phyloP scores from a whole-genome alignment of 2,797 vertebrate genomes.

The Scolopax bukidnonensis region DNA sequence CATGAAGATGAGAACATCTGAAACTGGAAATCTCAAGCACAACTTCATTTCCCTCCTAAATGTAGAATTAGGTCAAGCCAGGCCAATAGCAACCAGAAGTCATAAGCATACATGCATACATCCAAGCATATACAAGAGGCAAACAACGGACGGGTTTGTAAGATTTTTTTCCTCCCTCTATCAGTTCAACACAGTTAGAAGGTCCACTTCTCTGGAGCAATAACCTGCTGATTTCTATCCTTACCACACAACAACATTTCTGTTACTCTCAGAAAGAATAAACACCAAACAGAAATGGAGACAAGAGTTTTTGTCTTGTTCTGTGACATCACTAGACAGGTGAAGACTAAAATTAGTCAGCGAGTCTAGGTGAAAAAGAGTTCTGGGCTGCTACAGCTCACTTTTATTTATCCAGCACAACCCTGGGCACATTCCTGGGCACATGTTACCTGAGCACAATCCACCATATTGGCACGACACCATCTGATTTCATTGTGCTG shows the following conservation, averaged over 20 bases:
- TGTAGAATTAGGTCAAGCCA: neutral
- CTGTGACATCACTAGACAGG: neutral
- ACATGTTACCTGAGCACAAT: neutral
- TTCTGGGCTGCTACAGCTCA: neutral
- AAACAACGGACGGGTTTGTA: neutral
- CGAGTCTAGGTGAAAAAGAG: neutral
- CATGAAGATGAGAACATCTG: neutral
- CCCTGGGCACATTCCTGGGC: no score
- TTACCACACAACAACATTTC: fast-evolving
- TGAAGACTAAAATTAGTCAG: neutral
- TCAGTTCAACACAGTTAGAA: neutral
- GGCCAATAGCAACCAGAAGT: neutral
- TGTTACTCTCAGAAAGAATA: neutral
- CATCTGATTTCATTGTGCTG: neutral
- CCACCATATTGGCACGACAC: neutral
- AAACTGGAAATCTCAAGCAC: neutral
- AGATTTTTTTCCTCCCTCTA: neutral
- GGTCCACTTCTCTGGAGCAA: neutral
- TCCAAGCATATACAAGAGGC: neutral
- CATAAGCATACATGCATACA: neutral
- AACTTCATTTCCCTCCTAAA: neutral
- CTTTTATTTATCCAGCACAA: neutral
- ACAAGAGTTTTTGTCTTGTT: neutral
- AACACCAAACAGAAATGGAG: neutral
- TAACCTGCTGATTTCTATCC: neutral